These are phyloP conservation scores for Pyrgus malvae DNA, from an alignment of 2,888 invertebrate species.

Conservation along the genomic window DNA sequence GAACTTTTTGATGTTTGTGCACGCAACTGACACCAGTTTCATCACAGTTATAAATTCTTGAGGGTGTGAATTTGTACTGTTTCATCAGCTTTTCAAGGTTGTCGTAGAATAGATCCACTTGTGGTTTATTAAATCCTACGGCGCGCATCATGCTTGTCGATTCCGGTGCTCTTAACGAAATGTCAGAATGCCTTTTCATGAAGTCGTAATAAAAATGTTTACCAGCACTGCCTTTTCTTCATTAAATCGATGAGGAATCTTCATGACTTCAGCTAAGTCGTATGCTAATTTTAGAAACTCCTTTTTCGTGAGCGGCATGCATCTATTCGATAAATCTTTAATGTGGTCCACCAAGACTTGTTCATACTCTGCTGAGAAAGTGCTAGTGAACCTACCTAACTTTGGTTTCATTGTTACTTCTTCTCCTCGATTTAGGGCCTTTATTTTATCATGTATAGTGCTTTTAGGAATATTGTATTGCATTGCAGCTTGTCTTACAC, in stretches of 20 bases:
- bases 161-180: not conserved
- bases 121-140: not conserved
- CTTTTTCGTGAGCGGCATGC: not conserved
- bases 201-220: not conserved
- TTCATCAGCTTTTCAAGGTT: not conserved
- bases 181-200: not conserved
- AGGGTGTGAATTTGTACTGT: conserved; percentile 33
- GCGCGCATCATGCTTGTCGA: not conserved
- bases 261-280: not conserved
- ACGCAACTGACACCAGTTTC: conserved; percentile 37
- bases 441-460: not conserved
- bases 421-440: not conserved
- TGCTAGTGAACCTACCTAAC: not conserved
- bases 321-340: not conserved
- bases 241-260: not conserved
- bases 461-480: not conserved
- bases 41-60: conserved; percentile 38
- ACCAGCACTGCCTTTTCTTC: not conserved
- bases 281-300: not conserved
- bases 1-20: conserved; percentile 35
- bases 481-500: not conserved
- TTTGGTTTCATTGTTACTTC: conserved; percentile 41
- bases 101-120: not conserved
- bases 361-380: not conserved
- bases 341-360: not conserved